A percentile compares a stretch with the other conserved stretches of the same genome.
Conservation (phyloP, 2,797 vertebrate genomes). For the Merluccius polli region DNA sequence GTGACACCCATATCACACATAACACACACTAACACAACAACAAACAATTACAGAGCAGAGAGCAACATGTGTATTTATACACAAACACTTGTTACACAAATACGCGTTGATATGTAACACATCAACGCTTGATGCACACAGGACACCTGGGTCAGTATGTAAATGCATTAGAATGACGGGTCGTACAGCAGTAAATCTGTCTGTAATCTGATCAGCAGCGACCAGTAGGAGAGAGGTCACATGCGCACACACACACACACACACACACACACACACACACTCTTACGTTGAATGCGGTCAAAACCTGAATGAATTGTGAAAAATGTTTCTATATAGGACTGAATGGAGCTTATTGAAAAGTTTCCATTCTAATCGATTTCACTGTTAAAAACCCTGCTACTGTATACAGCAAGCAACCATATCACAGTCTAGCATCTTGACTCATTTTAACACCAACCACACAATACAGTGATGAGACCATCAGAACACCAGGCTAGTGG, state of each 20-base stretch:
- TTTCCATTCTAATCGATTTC: not conserved
- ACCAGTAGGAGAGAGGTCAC: constrained; percentile 60
- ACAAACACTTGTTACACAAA: not conserved
- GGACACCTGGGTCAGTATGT: constrained; percentile 48
- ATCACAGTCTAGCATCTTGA: too few relatives aligned
- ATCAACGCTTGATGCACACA: not conserved
- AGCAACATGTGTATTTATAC: not conserved
- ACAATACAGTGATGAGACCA: too few relatives aligned
- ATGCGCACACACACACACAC: constrained; percentile 7
- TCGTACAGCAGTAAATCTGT: constrained; percentile 52
- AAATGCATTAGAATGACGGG: constrained; percentile 43
- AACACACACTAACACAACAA: not conserved
- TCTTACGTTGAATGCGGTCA: constrained; percentile 23
- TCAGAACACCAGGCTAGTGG: too few relatives aligned
- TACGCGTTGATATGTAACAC: not conserved
- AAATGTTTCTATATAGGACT: constrained; percentile 6
- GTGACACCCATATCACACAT: not conserved
- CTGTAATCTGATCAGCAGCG: constrained; percentile 68
- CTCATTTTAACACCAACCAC: too few relatives aligned
- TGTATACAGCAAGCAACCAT: too few relatives aligned
- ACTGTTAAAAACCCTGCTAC: not conserved
- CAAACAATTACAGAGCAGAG: not conserved
- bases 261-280: not conserved
- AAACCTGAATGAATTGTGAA: not conserved
- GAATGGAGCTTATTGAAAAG: not conserved